A percentile compares a stretch with the other conserved stretches of the same genome.
phyloP scores from a whole-genome alignment of 2,113 vertebrate genomes.

The Takifugu flavidus region DNA sequence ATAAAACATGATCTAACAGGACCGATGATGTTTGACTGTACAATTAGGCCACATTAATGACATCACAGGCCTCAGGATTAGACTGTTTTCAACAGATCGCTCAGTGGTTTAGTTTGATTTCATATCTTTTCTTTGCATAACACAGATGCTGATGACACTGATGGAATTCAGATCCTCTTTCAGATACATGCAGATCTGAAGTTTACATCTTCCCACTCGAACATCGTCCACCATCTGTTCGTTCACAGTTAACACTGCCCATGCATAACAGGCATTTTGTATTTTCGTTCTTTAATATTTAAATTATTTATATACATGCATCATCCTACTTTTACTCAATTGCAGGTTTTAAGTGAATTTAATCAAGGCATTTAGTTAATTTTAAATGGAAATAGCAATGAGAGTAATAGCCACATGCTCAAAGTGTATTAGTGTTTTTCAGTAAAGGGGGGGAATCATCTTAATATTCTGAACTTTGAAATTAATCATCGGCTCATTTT shows the following conservation, averaged over 20 bases:
- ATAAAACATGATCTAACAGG: conserved; percentile 1
- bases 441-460: neutral
- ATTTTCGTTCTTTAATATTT: neutral
- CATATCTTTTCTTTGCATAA: neutral
- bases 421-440: conserved; percentile 5
- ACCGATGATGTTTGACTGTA: neutral
- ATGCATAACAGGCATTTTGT: conserved; percentile 2
- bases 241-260: conserved; percentile 15
- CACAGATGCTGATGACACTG: conserved; percentile 1
- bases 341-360: neutral
- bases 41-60: too few relatives aligned
- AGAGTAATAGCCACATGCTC: neutral
- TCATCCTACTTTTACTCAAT: neutral
- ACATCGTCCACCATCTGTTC: conserved; percentile 31
- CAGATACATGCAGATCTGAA: conserved; percentile 19
- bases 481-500: conserved; percentile 9
- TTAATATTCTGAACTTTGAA: neutral
- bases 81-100: neutral
- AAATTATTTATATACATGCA: too few relatives aligned
- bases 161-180: conserved; percentile 16
- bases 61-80: too few relatives aligned
- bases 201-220: conserved; percentile 24
- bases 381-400: neutral
- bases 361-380: neutral
- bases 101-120: conserved; percentile 18